These are phyloP conservation scores for Nezara viridula DNA, from an alignment of 2,888 invertebrate genomes.

Conservation along the genomic window DNA sequence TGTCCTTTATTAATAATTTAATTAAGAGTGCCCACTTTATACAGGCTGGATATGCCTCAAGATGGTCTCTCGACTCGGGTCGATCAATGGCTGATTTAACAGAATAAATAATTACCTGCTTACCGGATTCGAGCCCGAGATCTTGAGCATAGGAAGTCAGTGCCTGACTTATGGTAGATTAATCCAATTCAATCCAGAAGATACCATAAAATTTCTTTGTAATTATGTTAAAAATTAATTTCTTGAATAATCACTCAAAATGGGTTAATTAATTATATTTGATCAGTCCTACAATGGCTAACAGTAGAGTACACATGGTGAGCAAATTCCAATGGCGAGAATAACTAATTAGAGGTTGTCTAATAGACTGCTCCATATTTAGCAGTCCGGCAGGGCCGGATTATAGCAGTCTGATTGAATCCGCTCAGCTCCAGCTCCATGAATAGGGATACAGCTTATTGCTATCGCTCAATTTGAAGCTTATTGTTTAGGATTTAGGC, in stretches of 20 bases:
- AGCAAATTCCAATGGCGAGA: neutral
- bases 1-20: too few relatives aligned
- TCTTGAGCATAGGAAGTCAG: too few relatives aligned
- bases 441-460: neutral
- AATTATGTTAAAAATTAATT: neutral
- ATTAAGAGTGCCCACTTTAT: too few relatives aligned
- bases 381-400: neutral
- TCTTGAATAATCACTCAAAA: neutral
- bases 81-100: too few relatives aligned
- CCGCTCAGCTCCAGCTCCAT: neutral
- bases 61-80: too few relatives aligned
- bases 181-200: too few relatives aligned
- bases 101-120: too few relatives aligned
- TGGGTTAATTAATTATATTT: neutral
- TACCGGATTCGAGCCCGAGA: too few relatives aligned
- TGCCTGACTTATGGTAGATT: too few relatives aligned
- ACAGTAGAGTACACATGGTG: neutral
- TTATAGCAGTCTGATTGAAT: constrained; percentile 19
- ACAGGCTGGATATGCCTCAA: too few relatives aligned
- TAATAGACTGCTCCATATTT: constrained; percentile 33
- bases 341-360: neutral
- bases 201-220: neutral
- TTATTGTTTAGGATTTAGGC: neutral
- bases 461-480: neutral
- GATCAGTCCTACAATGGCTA: neutral